phyloP scores from a whole-genome alignment of 2,113 vertebrate genomes.

The Aspiorhynchus laticeps region DNA sequence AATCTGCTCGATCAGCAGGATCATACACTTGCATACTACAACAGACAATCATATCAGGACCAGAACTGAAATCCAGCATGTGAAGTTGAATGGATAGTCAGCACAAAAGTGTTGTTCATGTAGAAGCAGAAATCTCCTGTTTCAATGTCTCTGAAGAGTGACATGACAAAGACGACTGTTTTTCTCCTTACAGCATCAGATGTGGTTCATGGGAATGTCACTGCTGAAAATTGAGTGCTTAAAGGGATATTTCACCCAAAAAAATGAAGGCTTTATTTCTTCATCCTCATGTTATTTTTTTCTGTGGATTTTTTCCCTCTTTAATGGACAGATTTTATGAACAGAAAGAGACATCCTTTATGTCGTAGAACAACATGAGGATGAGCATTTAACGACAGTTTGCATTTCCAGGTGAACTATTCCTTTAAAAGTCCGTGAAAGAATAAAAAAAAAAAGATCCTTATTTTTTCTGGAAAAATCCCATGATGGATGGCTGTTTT shows the following conservation, averaged over 20 bases:
- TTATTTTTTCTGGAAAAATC: slow-evolving; percentile 94
- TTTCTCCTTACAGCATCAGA: not conserved
- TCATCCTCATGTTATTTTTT: not conserved
- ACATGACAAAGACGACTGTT: not conserved
- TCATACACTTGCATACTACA: not conserved
- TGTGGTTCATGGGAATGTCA: slow-evolving; percentile 1
- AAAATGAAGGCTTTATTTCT: not conserved
- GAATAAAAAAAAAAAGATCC: not conserved
- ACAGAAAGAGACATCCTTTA: not conserved
- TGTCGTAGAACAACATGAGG: not conserved
- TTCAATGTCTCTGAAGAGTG: not conserved
- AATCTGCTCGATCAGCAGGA: not conserved
- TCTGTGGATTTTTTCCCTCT: not conserved
- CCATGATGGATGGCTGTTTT: slow-evolving; percentile 91
- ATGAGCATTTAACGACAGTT: not conserved
- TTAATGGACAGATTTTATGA: not conserved
- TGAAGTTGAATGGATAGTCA: not conserved
- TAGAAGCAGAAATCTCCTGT: not conserved
- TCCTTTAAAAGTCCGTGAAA: not conserved
- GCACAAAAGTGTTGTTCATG: not conserved
- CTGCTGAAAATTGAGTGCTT: not conserved
- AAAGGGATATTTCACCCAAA: not conserved
- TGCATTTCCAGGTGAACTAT: not conserved
- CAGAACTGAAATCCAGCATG: slow-evolving; percentile 7
- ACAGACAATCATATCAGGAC: not conserved